These are phyloP conservation scores for Pao palembangensis DNA, from an alignment of 2,113 vertebrate genomes.

Conservation along the genomic window DNA sequence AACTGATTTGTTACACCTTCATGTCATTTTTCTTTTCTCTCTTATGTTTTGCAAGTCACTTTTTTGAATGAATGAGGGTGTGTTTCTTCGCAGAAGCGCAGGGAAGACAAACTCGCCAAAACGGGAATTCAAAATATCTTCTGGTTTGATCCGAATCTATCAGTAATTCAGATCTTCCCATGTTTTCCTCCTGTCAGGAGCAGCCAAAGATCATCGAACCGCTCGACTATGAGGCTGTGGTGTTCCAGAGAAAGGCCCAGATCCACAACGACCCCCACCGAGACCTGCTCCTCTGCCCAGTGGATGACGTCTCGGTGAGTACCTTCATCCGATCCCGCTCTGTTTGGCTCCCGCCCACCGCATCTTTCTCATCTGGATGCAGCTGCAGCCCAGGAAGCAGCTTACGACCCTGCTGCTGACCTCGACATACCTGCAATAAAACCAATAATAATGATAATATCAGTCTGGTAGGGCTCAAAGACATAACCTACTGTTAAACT, in stretches of 20 bases:
- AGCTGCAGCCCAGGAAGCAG: too few species aligned
- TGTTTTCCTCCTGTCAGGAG: slow-evolving; percentile 74
- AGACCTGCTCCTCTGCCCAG: slow-evolving; percentile 92
- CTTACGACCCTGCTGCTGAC: not conserved
- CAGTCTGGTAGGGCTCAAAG: not conserved
- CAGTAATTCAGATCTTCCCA: not conserved
- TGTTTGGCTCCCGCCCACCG: not conserved
- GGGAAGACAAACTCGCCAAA: not conserved
- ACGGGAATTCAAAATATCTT: not conserved
- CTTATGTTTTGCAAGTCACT: not conserved
- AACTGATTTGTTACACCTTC: not conserved
- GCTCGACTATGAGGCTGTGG: slow-evolving; percentile 92
- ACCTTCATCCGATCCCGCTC: not conserved
- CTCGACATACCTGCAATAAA: not conserved
- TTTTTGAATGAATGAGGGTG: not conserved
- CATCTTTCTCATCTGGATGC: not conserved
- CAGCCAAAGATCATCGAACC: slow-evolving; percentile 94
- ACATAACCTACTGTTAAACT: too few species aligned
- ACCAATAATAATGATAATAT: not conserved
- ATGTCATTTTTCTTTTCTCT: not conserved
- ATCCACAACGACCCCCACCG: slow-evolving; percentile 95
- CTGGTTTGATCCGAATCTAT: too few species aligned
- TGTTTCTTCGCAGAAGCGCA: not conserved
- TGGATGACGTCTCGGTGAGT: slow-evolving; percentile 93
- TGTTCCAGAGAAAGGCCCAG: slow-evolving; percentile 91